Evolutionary conservation across 1,140 invertebrate species (phyloP).

Genomic region (Aphelinus certus): DNA sequence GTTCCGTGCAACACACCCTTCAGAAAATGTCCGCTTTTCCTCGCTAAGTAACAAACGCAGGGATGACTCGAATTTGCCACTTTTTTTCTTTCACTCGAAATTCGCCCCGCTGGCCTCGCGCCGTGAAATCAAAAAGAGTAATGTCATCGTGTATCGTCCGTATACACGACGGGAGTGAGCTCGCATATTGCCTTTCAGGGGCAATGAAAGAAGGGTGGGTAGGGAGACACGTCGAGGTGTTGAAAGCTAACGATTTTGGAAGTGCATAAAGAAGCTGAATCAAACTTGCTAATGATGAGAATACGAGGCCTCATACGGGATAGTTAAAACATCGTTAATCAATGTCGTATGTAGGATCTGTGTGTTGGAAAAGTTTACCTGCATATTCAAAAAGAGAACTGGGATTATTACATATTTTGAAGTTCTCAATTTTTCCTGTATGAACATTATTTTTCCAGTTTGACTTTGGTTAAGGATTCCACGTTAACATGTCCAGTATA

Average conservation of each 20-base stretch:
- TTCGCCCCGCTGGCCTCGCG: too few relatives aligned
- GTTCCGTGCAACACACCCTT: too few relatives aligned
- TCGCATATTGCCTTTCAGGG: not conserved
- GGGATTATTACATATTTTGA: too few relatives aligned
- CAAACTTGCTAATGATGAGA: slow-evolving; percentile 8
- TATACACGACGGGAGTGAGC: not conserved
- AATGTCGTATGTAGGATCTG: too few relatives aligned
- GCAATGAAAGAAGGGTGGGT: not conserved
- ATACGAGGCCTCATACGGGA: not conserved
- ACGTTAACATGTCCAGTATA: too few relatives aligned
- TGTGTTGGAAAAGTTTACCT: too few relatives aligned
- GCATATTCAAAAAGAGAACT: too few relatives aligned
- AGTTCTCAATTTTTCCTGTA: too few relatives aligned
- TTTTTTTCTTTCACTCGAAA: too few relatives aligned
- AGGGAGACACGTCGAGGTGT: not conserved
- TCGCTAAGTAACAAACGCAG: slow-evolving; percentile 15
- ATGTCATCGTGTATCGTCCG: slow-evolving; percentile 1
- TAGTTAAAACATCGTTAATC: slow-evolving; percentile 19
- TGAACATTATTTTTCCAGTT: too few relatives aligned
- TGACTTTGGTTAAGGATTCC: too few relatives aligned
- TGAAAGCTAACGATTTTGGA: slow-evolving; percentile 18
- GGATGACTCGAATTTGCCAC: too few relatives aligned
- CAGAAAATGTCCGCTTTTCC: not conserved
- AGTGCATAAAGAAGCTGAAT: slow-evolving; percentile 8
- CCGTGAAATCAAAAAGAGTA: slow-evolving; percentile 1